phyloP scores from a whole-genome alignment of 2,888 invertebrate species.

The Acleris laterana region DNA sequence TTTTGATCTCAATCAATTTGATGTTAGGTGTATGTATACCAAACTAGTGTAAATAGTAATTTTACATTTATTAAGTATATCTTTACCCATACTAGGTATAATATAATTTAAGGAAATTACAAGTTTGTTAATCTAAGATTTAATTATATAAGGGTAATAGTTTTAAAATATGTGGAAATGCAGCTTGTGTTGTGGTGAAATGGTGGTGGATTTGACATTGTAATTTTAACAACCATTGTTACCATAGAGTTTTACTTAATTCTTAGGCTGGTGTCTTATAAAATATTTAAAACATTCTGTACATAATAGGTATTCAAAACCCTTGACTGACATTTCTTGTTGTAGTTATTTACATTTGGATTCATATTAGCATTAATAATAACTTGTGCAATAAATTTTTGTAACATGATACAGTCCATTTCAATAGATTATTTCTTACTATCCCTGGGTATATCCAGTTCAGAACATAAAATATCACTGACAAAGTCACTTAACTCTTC shows the following conservation, averaged over 20 bases:
- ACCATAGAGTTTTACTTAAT: not conserved
- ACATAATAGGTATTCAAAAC: conserved; percentile 15
- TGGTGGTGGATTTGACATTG: too few relatives aligned
- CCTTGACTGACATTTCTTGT: conserved; percentile 33
- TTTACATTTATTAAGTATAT: conserved; percentile 4
- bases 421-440: conserved; percentile 43
- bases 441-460: conserved; percentile 56
- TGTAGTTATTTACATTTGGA: conserved; percentile 15
- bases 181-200: too few relatives aligned
- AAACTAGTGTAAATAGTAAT: conserved; percentile 7
- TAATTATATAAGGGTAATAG: too few relatives aligned
- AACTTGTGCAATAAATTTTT: conserved; percentile 48
- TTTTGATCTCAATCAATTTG: conserved; percentile 31
- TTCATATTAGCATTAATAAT: conserved; percentile 32
- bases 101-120: too few relatives aligned
- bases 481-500: conserved; percentile 49
- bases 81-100: too few relatives aligned
- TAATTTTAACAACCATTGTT: too few relatives aligned
- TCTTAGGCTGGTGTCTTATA: conserved; percentile 7
- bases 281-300: conserved; percentile 14
- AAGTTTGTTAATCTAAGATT: too few relatives aligned
- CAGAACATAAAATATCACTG: conserved; percentile 51
- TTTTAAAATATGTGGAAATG: too few relatives aligned
- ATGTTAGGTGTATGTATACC: conserved; percentile 25
- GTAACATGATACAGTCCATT: conserved; percentile 33